These are phyloP conservation scores for Neoniphon sammara DNA, from an alignment of 2,797 vertebrate species.

Conservation along the genomic window DNA sequence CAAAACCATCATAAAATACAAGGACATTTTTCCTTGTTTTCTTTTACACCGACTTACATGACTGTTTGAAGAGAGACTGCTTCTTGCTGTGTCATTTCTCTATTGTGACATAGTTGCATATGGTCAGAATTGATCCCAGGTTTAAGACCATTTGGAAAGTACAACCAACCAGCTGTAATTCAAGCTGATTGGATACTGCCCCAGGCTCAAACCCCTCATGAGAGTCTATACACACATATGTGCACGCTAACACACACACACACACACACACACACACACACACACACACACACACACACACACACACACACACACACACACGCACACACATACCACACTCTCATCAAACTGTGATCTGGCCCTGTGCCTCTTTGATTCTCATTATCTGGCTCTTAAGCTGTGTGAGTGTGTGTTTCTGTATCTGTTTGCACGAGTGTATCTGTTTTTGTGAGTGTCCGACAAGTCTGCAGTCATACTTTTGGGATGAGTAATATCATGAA, in stretches of 20 bases:
- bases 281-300: constrained; percentile 31
- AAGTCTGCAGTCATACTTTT: too few species aligned
- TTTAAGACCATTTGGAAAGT: constrained; percentile 42
- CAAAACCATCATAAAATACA: constrained; percentile 7
- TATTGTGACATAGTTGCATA: constrained; percentile 42
- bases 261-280: not conserved
- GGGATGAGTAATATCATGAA: too few species aligned
- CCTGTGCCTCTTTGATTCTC: constrained; percentile 42
- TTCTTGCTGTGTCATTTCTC: constrained; percentile 37
- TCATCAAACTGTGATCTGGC: constrained; percentile 43
- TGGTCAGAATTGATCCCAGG: constrained; percentile 57
- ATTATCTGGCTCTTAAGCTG: constrained; percentile 39
- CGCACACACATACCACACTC: constrained; percentile 29
- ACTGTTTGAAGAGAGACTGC: not conserved
- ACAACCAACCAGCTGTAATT: constrained; percentile 6
- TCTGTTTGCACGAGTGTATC: not conserved
- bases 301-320: constrained; percentile 34
- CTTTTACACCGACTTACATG: constrained; percentile 6
- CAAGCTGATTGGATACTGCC: constrained; percentile 15
- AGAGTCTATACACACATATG: constrained; percentile 1
- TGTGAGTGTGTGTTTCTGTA: constrained; percentile 4
- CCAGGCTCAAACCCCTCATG: not conserved
- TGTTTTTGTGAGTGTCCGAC: not conserved
- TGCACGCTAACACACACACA: not conserved
- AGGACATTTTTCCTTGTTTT: not conserved